These are phyloP conservation scores for Adrianichthys oophorus DNA, from an alignment of 2,797 vertebrate species.

Conservation along the genomic window DNA sequence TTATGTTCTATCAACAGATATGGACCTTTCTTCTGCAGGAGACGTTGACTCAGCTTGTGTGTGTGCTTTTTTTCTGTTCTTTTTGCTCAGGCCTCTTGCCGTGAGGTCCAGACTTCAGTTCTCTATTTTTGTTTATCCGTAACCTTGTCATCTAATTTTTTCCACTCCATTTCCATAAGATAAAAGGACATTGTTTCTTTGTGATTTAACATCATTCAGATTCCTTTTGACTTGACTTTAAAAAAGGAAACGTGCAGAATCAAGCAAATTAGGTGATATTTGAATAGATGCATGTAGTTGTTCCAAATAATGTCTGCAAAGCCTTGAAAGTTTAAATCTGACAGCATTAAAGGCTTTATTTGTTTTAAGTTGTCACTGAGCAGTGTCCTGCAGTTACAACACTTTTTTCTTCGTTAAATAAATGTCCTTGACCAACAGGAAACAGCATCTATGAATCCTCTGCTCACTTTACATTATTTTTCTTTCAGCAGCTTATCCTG, in stretches of 20 bases:
- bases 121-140: not conserved
- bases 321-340: no score
- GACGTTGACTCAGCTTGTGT: slow-evolving; percentile 26
- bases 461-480: slow-evolving; percentile 16
- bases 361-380: no score
- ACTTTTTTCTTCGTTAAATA: no score
- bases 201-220: not conserved
- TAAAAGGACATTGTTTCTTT: slow-evolving; percentile 8
- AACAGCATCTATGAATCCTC: slow-evolving; percentile 16
- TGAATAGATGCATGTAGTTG: not conserved
- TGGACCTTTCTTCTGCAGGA: slow-evolving; percentile 56
- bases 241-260: not conserved
- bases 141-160: no score
- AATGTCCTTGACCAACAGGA: no score
- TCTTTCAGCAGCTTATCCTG: slow-evolving; percentile 29
- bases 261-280: not conserved
- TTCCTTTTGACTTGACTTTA: slow-evolving; percentile 1
- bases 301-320: no score
- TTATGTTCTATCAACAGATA: slow-evolving; percentile 61
- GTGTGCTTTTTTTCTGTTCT: slow-evolving; percentile 39
- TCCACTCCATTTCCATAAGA: not conserved
- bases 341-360: no score
- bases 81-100: slow-evolving; percentile 44
- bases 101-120: slow-evolving; percentile 23
- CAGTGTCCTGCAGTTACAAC: no score